A percentile compares a stretch with the other conserved stretches of the same genome.
These are phyloP conservation scores for Orthosia cruda DNA, from an alignment of 2,888 invertebrate genomes.

Conservation along the genomic window DNA sequence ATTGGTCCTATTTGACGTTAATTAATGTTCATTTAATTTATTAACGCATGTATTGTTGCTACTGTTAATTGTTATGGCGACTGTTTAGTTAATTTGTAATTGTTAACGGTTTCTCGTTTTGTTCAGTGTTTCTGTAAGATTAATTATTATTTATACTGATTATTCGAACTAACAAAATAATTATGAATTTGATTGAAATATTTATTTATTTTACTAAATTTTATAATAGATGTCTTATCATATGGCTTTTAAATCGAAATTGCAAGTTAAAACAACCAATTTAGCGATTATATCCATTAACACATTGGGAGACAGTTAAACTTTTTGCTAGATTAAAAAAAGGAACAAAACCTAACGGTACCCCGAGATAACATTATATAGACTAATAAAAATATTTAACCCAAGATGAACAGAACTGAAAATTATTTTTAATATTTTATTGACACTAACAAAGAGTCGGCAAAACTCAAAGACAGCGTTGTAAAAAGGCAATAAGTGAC, in stretches of 20 bases:
- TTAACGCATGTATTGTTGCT: slow-evolving; percentile 55
- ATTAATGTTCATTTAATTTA: slow-evolving; percentile 78
- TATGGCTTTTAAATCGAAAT: neutral
- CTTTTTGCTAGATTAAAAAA: slow-evolving; percentile 43
- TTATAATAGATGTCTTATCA: neutral
- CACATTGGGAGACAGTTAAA: slow-evolving; percentile 35
- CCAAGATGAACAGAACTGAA: slow-evolving; percentile 64
- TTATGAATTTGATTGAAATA: neutral
- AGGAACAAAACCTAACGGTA: slow-evolving; percentile 74
- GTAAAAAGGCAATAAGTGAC: slow-evolving; percentile 84
- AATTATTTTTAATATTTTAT: slow-evolving; percentile 78
- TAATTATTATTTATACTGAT: neutral
- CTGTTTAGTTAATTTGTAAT: slow-evolving; percentile 20
- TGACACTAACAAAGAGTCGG: slow-evolving; percentile 79
- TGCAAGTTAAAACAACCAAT: neutral
- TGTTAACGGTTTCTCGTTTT: slow-evolving; percentile 6
- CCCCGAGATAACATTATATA: slow-evolving; percentile 68
- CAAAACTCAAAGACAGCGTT: slow-evolving; percentile 77
- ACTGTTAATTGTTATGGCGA: slow-evolving; percentile 60
- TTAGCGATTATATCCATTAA: slow-evolving; percentile 40
- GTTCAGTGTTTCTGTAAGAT: neutral
- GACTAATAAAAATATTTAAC: slow-evolving; percentile 78
- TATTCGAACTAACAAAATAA: neutral
- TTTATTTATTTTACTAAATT: no score
- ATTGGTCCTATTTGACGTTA: slow-evolving; percentile 73